Conservation (phyloP, 2,888 invertebrate genomes). For the Epinotia bilunana region DNA sequence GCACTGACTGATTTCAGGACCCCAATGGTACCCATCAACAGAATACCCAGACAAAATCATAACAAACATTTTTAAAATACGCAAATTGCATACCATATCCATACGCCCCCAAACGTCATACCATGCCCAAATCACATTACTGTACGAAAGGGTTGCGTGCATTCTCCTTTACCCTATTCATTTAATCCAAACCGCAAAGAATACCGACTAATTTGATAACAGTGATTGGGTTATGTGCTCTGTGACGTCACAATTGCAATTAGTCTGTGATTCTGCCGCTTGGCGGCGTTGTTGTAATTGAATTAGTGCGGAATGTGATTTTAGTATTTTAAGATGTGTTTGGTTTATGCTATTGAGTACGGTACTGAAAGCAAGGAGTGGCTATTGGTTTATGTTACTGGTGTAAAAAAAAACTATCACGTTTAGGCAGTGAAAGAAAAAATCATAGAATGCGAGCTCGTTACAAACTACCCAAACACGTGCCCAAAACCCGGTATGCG, state of each 20-base stretch:
- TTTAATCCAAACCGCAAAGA: conserved; percentile 61
- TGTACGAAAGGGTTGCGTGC: conserved; percentile 40
- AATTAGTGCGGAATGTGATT: conserved; percentile 38
- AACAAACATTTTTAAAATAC: conserved; percentile 25
- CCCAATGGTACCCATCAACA: neutral
- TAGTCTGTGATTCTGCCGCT: conserved; percentile 59
- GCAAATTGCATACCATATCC: conserved; percentile 13
- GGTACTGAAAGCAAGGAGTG: neutral
- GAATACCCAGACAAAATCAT: conserved; percentile 11
- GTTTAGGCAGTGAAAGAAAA: too few relatives aligned
- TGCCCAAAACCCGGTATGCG: too few relatives aligned
- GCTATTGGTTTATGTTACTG: neutral
- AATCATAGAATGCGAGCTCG: too few relatives aligned
- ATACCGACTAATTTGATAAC: conserved; percentile 74
- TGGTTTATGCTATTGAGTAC: conserved; percentile 1
- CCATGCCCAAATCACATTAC: conserved; percentile 35
- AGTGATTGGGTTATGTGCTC: conserved; percentile 69
- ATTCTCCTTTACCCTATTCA: conserved; percentile 46
- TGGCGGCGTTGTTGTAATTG: conserved; percentile 36
- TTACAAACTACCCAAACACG: too few relatives aligned
- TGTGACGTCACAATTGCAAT: conserved; percentile 68
- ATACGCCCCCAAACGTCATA: conserved; percentile 22
- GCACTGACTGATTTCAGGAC: neutral
- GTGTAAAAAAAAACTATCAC: too few relatives aligned
- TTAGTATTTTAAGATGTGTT: conserved; percentile 38